Percentiles rank a stretch among this genome's conserved stretches.
These are phyloP conservation scores for Hydriomena furcata DNA, from an alignment of 2,888 invertebrate genomes.

Conservation along the genomic window DNA sequence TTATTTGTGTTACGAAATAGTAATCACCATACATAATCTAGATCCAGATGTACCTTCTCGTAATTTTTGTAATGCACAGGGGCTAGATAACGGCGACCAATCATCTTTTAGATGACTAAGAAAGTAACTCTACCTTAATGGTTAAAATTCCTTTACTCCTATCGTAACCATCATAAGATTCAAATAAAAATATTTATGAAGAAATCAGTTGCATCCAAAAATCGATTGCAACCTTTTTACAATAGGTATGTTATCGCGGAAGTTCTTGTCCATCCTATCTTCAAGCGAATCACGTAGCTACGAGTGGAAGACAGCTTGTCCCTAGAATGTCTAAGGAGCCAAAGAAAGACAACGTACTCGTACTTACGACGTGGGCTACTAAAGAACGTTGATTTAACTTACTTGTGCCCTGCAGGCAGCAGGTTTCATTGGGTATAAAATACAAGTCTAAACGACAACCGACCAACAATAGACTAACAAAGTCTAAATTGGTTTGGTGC, in stretches of 20 bases:
- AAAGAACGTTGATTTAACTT: slow-evolving; percentile 8
- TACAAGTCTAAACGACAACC: neutral
- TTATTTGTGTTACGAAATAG: too few species aligned
- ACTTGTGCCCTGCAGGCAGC: slow-evolving; percentile 9
- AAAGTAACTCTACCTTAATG: neutral
- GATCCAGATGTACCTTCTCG: too few species aligned
- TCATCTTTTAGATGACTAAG: too few species aligned
- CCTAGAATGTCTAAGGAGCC: slow-evolving; percentile 52
- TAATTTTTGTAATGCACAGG: too few species aligned
- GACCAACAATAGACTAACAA: neutral
- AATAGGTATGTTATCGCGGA: slow-evolving; percentile 32
- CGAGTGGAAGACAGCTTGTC: slow-evolving; percentile 57
- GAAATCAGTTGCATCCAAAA: neutral
- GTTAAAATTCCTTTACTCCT: too few species aligned
- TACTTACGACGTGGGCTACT: too few species aligned
- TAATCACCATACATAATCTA: too few species aligned
- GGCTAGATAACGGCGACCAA: too few species aligned
- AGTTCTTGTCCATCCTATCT: slow-evolving; percentile 45
- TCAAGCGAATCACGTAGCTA: slow-evolving; percentile 59
- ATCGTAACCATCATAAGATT: too few species aligned
- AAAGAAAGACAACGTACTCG: slow-evolving; percentile 29
- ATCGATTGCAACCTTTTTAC: slow-evolving; percentile 14
- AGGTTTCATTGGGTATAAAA: slow-evolving; percentile 3
- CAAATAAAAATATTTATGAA: neutral
- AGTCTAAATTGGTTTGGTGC: neutral